phyloP scores from a whole-genome alignment of 2,113 vertebrate species.

The Stigmatopora nigra region DNA sequence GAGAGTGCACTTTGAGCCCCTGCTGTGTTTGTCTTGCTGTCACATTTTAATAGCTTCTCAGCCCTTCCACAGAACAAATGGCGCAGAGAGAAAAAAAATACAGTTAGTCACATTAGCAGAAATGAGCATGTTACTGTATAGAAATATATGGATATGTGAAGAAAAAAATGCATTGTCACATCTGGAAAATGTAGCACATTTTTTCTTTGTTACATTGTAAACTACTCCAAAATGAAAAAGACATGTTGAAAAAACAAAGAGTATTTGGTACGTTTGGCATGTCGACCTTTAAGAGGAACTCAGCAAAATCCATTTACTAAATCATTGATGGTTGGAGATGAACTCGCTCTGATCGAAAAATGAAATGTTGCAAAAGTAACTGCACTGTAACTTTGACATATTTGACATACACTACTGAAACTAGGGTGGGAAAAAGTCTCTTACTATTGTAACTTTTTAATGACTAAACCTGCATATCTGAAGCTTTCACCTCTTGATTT shows the following conservation, averaged over 20 bases:
- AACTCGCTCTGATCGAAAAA: too few relatives aligned
- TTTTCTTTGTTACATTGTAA: not conserved
- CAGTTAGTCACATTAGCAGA: constrained; percentile 11
- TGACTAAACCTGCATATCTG: too few relatives aligned
- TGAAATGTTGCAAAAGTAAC: not conserved
- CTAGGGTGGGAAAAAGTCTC: too few relatives aligned
- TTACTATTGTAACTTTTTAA: too few relatives aligned
- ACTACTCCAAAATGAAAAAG: not conserved
- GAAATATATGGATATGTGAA: not conserved
- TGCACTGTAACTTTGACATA: too few relatives aligned
- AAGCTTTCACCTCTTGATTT: too few relatives aligned
- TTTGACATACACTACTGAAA: too few relatives aligned
- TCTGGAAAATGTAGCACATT: constrained; percentile 1
- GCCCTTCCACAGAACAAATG: constrained; percentile 34
- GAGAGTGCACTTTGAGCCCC: constrained; percentile 36
- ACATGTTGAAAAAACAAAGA: not conserved
- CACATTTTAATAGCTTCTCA: constrained; percentile 42
- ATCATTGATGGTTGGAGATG: too few relatives aligned
- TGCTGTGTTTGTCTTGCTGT: constrained; percentile 37
- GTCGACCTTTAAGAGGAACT: not conserved
- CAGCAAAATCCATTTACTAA: too few relatives aligned
- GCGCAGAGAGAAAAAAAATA: constrained; percentile 23
- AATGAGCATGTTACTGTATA: not conserved
- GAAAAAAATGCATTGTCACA: not conserved
- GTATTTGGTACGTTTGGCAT: not conserved